Percentiles rank a stretch among this genome's conserved stretches.
These are phyloP conservation scores for Hylaeus volcanicus DNA, from an alignment of 1,140 invertebrate species.

Conservation along the genomic window DNA sequence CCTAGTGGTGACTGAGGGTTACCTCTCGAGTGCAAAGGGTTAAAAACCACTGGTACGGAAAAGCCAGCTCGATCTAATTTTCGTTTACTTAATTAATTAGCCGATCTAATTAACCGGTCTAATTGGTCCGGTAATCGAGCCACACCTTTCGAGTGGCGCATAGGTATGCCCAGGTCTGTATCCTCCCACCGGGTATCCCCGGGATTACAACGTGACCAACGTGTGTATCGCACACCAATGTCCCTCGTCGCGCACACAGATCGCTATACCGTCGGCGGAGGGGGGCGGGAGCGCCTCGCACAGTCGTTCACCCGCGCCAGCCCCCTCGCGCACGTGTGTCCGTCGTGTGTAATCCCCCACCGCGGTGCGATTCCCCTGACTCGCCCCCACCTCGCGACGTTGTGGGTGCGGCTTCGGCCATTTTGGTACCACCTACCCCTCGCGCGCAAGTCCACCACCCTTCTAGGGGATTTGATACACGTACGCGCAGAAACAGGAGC, in stretches of 20 bases:
- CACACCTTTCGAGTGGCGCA: conserved; percentile 61
- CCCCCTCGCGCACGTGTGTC: conserved; percentile 35
- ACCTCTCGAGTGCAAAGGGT: no score
- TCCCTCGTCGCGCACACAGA: conserved; percentile 10
- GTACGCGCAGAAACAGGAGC: conserved; percentile 55
- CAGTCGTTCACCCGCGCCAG: conserved; percentile 21
- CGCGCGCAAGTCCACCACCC: conserved; percentile 63
- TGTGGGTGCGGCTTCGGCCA: conserved; percentile 73
- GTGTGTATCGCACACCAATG: conserved; percentile 40
- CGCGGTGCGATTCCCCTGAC: conserved; percentile 63
- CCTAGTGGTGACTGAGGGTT: no score
- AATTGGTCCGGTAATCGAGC: conserved; percentile 54
- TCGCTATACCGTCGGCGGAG: background rate
- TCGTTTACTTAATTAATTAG: conserved; percentile 55
- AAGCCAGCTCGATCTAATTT: no score
- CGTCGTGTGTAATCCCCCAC: conserved; percentile 49
- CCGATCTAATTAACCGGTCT: conserved; percentile 42
- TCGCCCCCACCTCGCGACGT: conserved; percentile 62
- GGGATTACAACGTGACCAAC: conserved; percentile 54
- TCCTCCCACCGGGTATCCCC: conserved; percentile 42
- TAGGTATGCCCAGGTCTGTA: conserved; percentile 61
- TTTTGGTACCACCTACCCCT: conserved; percentile 77
- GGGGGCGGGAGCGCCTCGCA: background rate
- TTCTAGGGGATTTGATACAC: conserved; percentile 53
- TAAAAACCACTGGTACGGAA: no score